A percentile compares a stretch with the other conserved stretches of the same genome.
These are phyloP conservation scores for Gymnoscopelus microlampas DNA, from an alignment of 2,797 vertebrate species.

Conservation along the genomic window DNA sequence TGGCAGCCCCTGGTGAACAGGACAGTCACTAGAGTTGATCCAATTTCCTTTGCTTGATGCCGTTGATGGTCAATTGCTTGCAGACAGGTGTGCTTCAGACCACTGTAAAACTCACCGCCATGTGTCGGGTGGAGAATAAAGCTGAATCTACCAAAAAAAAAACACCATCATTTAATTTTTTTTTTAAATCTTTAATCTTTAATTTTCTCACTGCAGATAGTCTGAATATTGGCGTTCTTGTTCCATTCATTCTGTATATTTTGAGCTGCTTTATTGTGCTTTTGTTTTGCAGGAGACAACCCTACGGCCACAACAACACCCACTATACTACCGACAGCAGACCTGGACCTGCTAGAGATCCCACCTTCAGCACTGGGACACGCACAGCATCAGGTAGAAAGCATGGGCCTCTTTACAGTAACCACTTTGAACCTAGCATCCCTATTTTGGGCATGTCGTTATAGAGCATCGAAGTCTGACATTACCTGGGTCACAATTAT, in stretches of 20 bases:
- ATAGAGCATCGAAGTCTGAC: neutral
- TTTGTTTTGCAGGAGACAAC: constrained; percentile 62
- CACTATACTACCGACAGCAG: constrained; percentile 16
- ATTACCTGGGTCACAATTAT: no score
- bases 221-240: neutral
- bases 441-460: neutral
- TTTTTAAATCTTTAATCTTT: no score
- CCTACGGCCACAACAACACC: constrained; percentile 27
- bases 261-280: neutral
- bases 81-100: no score
- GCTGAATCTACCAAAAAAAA: neutral
- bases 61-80: no score
- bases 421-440: neutral
- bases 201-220: neutral
- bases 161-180: neutral
- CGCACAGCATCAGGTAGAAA: constrained; percentile 77
- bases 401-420: no score
- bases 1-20: no score
- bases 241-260: neutral
- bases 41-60: no score
- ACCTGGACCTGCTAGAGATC: constrained; percentile 18
- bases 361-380: constrained; percentile 66
- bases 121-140: no score
- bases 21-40: no score
- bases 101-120: no score